phyloP scores from a whole-genome alignment of 2,113 vertebrate species.

The Symphodus melops region DNA sequence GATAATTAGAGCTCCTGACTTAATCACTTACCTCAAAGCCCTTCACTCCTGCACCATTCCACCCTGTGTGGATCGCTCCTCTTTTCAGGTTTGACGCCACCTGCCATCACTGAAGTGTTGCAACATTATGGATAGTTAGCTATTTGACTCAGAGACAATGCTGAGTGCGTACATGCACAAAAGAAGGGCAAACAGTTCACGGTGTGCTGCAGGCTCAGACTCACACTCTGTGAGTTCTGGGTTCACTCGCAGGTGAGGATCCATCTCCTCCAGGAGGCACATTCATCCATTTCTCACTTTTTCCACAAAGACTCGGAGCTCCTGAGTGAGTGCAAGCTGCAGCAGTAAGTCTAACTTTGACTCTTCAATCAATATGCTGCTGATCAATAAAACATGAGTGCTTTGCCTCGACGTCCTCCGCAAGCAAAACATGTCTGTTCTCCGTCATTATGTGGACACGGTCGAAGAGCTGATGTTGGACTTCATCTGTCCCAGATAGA shows the following conservation, averaged over 20 bases:
- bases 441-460: too few species aligned
- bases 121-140: slow-evolving; percentile 48
- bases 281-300: slow-evolving; percentile 52
- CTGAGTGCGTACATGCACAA: slow-evolving; percentile 54
- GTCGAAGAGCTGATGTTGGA: too few species aligned
- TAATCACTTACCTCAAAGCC: slow-evolving; percentile 74
- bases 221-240: slow-evolving; percentile 38
- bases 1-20: slow-evolving; percentile 72
- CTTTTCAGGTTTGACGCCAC: slow-evolving; percentile 49
- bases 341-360: slow-evolving; percentile 11
- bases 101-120: slow-evolving; percentile 52
- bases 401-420: slow-evolving; percentile 11
- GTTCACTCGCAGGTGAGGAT: slow-evolving; percentile 67
- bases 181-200: slow-evolving; percentile 46
- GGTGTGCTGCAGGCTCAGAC: slow-evolving; percentile 51
- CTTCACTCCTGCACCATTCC: slow-evolving; percentile 36
- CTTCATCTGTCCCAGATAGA: too few species aligned
- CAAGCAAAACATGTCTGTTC: neutral
- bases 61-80: slow-evolving; percentile 30
- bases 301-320: slow-evolving; percentile 29
- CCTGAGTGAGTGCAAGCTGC: slow-evolving; percentile 26
- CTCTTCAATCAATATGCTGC: slow-evolving; percentile 23
- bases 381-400: slow-evolving; percentile 19
- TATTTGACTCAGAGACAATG: slow-evolving; percentile 64
- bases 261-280: slow-evolving; percentile 42